These are phyloP conservation scores for Glaucomys volans DNA, from an alignment of 2,113 vertebrate genomes.

Conservation along the genomic window DNA sequence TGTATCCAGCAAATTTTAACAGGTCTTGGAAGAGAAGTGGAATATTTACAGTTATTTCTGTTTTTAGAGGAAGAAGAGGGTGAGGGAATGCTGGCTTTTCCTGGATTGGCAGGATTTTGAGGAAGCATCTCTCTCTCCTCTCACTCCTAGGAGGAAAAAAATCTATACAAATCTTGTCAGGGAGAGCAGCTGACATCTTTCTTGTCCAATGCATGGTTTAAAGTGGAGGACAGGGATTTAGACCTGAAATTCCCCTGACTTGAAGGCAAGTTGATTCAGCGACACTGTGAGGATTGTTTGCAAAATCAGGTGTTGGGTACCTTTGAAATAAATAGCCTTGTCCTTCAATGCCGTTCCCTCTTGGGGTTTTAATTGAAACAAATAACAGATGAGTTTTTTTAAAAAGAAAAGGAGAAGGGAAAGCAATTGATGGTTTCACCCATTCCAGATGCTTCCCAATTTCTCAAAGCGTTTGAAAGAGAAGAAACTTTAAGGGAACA, in stretches of 20 bases:
- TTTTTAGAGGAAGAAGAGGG: not conserved
- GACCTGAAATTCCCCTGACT: not conserved
- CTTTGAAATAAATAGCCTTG: conserved; percentile 31
- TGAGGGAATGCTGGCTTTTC: not conserved
- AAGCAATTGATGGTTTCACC: not conserved
- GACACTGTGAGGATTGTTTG: conserved; percentile 1
- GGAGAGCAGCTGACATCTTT: conserved; percentile 20
- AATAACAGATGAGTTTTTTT: not conserved
- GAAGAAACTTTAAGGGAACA: not conserved
- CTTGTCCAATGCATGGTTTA: not conserved
- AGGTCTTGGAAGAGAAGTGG: not conserved
- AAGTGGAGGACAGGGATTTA: conserved; percentile 50
- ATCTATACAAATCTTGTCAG: conserved; percentile 48
- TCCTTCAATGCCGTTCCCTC: not conserved
- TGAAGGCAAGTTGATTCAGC: conserved; percentile 39
- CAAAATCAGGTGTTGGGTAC: not conserved
- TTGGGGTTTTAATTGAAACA: conserved; percentile 61
- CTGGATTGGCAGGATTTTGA: conserved; percentile 2
- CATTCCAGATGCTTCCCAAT: not conserved
- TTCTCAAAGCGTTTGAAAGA: conserved; percentile 14
- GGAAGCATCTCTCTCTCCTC: conserved; percentile 3
- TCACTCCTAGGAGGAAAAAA: conserved; percentile 11
- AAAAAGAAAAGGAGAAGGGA: not conserved
- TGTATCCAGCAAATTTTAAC: not conserved
- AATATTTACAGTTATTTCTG: not conserved